Conservation (phyloP, 2,888 invertebrate species). For the Mesorhabditis spiculigera region DNA sequence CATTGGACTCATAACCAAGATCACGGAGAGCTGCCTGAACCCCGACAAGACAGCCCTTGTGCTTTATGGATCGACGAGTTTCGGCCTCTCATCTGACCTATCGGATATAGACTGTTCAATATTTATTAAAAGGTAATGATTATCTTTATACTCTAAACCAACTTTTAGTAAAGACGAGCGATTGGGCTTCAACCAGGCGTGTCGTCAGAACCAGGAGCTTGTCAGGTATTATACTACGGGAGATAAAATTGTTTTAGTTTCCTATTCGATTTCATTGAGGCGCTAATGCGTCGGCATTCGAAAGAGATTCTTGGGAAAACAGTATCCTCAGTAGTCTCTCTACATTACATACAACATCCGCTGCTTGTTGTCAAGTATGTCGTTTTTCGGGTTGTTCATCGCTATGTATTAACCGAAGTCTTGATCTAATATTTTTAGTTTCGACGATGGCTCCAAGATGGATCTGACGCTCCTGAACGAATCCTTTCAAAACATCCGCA, state of each 20-base stretch:
- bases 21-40: not conserved
- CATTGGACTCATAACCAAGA: too few relatives aligned
- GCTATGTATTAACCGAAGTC: not conserved
- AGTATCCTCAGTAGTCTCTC: not conserved
- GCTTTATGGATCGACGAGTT: not conserved
- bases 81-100: not conserved
- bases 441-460: constrained; percentile 28
- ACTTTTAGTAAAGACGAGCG: constrained; percentile 3
- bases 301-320: not conserved
- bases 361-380: constrained; percentile 2
- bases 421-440: constrained; percentile 16
- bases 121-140: not conserved
- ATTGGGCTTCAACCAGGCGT: not conserved
- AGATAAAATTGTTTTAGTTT: not conserved
- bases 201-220: not conserved
- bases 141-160: not conserved
- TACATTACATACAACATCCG: not conserved
- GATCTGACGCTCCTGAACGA: constrained; percentile 42
- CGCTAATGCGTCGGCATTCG: not conserved
- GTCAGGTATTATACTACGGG: not conserved
- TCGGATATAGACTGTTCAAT: not conserved
- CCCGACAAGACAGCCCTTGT: not conserved
- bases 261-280: not conserved
- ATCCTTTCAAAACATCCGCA: constrained; percentile 32
- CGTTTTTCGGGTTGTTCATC: not conserved